Conservation (phyloP, 2,797 vertebrate genomes). For the Carapus acus region DNA sequence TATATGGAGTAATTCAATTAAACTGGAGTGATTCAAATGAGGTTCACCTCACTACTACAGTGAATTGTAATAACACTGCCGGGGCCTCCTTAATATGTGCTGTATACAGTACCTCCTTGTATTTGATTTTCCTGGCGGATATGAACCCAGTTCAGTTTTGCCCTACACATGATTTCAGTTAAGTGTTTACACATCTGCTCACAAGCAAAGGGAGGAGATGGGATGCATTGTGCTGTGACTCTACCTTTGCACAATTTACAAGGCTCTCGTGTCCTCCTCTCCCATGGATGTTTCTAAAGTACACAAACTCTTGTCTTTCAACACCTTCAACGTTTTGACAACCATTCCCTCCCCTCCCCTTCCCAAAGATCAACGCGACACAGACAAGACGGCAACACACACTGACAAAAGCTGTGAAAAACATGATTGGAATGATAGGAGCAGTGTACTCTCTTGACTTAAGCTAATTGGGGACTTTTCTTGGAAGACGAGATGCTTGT, state of each 20-base stretch:
- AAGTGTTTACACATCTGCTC: conserved; percentile 21
- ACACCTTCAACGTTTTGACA: conserved; percentile 32
- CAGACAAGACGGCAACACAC: conserved; percentile 24
- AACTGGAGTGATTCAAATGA: too few species aligned
- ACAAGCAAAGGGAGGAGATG: conserved; percentile 11
- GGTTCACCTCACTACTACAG: too few species aligned
- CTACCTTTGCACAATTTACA: conserved; percentile 12
- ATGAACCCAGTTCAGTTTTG: conserved; percentile 29
- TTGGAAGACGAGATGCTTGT: conserved; percentile 3
- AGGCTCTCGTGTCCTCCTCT: neutral
- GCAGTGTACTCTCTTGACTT: conserved; percentile 23
- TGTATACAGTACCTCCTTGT: neutral
- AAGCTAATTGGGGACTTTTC: conserved; percentile 44
- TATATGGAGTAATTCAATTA: too few species aligned
- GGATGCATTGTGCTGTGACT: neutral
- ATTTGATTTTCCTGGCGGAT: conserved; percentile 1
- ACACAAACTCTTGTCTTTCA: conserved; percentile 36
- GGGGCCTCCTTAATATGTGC: neutral
- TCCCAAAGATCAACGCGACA: conserved; percentile 34
- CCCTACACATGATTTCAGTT: conserved; percentile 16
- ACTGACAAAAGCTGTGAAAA: conserved; percentile 24
- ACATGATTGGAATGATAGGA: conserved; percentile 27
- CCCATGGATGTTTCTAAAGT: conserved; percentile 28
- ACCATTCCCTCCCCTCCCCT: neutral
- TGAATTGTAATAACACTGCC: neutral